Conservation (phyloP, 1,140 invertebrate genomes). For the Tetramorium alpestre region DNA sequence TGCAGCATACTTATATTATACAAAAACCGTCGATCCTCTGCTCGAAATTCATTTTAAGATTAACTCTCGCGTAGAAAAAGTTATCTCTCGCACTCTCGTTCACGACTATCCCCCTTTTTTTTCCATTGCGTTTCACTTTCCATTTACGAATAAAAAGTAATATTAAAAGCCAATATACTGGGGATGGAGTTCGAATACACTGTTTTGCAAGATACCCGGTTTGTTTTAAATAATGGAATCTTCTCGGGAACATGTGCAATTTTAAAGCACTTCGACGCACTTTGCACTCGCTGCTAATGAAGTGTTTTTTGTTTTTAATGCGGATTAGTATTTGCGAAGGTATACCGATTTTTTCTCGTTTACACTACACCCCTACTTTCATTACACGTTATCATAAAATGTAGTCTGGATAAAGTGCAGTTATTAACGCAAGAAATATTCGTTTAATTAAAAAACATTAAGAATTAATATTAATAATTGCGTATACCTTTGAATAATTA, state of each 20-base stretch:
- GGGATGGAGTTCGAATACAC: background rate
- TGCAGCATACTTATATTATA: conserved; percentile 44
- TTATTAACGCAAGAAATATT: conserved; percentile 16
- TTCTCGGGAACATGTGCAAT: background rate
- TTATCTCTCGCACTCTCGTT: background rate
- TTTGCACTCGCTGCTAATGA: background rate
- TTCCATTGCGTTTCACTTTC: background rate
- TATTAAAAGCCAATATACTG: background rate
- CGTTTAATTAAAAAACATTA: background rate
- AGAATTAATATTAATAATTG: conserved; percentile 15
- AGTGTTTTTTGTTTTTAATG: conserved; percentile 24
- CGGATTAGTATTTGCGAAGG: background rate
- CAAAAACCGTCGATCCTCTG: conserved; percentile 6
- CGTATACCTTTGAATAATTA: background rate
- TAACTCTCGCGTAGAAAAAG: background rate
- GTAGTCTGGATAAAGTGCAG: background rate
- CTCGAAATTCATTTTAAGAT: conserved; percentile 45
- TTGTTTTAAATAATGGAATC: conserved; percentile 15
- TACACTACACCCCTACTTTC: background rate
- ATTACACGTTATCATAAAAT: background rate
- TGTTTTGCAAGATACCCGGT: background rate
- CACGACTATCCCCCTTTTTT: background rate
- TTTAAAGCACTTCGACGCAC: background rate
- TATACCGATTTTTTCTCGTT: background rate
- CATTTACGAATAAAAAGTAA: background rate